phyloP scores from a whole-genome alignment of 2,113 vertebrate species.

The Saguinus midas region DNA sequence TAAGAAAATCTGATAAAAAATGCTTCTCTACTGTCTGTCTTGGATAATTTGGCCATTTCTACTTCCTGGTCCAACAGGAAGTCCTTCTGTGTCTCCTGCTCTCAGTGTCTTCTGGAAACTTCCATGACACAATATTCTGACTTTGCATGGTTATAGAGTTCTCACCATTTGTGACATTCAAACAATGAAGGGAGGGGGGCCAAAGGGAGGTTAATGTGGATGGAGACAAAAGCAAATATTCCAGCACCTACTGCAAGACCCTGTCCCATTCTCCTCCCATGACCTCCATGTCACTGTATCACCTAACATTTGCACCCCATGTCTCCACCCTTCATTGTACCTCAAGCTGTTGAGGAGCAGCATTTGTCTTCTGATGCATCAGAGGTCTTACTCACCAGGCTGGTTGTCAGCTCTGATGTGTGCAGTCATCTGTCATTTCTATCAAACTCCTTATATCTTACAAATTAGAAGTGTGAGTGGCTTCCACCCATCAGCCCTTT shows the following conservation, averaged over 20 bases:
- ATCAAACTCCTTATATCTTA: neutral
- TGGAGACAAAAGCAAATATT: neutral
- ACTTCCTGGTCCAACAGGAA: fast-evolving
- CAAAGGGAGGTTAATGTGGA: fast-evolving
- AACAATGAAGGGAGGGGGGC: no score
- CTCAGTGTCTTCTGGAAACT: neutral
- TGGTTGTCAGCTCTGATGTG: neutral
- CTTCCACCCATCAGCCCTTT: neutral
- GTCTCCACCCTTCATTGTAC: neutral
- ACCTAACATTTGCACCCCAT: no score
- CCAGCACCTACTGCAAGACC: neutral
- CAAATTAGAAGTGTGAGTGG: neutral
- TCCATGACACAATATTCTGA: neutral
- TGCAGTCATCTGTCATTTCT: neutral
- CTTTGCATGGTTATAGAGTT: neutral
- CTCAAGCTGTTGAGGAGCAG: neutral
- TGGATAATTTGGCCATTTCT: neutral
- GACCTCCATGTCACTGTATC: neutral
- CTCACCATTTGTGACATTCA: neutral
- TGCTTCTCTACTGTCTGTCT: neutral
- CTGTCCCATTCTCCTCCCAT: neutral
- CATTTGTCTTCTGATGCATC: neutral
- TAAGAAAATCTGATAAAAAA: neutral
- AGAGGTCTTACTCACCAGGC: neutral
- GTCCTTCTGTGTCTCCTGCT: neutral